phyloP scores from a whole-genome alignment of 2,797 vertebrate genomes.

The Gymnodraco acuticeps region DNA sequence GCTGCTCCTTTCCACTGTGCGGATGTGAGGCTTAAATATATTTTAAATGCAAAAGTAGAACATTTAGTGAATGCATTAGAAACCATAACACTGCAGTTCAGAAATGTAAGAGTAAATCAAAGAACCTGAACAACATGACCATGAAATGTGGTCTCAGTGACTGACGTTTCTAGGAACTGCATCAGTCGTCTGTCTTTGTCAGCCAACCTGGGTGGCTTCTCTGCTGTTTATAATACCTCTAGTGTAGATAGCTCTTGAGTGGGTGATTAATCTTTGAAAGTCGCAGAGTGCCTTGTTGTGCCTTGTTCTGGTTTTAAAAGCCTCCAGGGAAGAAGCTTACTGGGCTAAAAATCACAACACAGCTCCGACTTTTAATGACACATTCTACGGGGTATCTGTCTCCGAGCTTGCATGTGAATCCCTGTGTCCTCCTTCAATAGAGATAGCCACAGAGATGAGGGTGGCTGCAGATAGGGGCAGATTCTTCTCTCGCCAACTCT shows the following conservation, averaged over 20 bases:
- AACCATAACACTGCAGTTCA: background rate
- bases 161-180: conserved; percentile 15
- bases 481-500: conserved; percentile 60
- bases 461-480: conserved; percentile 79
- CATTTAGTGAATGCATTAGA: background rate
- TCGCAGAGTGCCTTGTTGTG: conserved; percentile 59
- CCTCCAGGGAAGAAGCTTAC: conserved; percentile 41
- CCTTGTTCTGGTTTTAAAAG: conserved; percentile 68
- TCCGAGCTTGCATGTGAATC: conserved; percentile 73
- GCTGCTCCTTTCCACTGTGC: conserved; percentile 45
- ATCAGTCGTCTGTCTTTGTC: conserved; percentile 29
- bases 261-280: conserved; percentile 74
- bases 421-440: conserved; percentile 48
- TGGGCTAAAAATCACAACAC: conserved; percentile 66
- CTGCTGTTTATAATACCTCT: conserved; percentile 64
- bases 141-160: conserved; percentile 22
- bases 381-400: conserved; percentile 73
- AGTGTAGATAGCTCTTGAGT: conserved; percentile 63
- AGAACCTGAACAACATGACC: background rate
- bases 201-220: conserved; percentile 70
- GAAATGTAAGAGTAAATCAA: conserved; percentile 1
- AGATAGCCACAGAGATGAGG: conserved; percentile 78
- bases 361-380: conserved; percentile 65
- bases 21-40: conserved; percentile 1
- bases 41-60: conserved; percentile 12